These are phyloP conservation scores for Drosophila maculinotata DNA, from an alignment of 2,888 invertebrate genomes.

Conservation along the genomic window DNA sequence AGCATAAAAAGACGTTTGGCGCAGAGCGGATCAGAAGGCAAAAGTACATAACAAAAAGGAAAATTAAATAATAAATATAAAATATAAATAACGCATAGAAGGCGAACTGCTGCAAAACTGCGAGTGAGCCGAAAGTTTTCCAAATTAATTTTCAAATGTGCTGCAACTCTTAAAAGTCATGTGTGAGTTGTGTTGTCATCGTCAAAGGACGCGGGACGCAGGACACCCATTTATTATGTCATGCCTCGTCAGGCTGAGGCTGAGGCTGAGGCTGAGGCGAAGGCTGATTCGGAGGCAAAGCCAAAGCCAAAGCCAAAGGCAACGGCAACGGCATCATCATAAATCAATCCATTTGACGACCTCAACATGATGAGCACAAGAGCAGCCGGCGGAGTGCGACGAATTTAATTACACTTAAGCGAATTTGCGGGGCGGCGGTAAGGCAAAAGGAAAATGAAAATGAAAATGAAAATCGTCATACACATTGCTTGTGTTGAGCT, in stretches of 20 bases:
- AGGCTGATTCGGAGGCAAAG: neutral
- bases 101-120: slow-evolving; percentile 42
- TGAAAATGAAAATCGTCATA: slow-evolving; percentile 23
- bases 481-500: neutral
- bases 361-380: slow-evolving; percentile 35
- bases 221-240: slow-evolving; percentile 70
- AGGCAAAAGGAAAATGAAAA: too few species aligned
- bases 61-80: slow-evolving; percentile 80
- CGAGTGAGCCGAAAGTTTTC: slow-evolving; percentile 52
- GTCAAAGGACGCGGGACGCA: slow-evolving; percentile 33
- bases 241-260: slow-evolving; percentile 56
- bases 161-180: slow-evolving; percentile 44
- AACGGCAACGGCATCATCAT: slow-evolving; percentile 66
- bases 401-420: slow-evolving; percentile 79
- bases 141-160: slow-evolving; percentile 70
- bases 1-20: slow-evolving; percentile 61
- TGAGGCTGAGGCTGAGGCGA: slow-evolving; percentile 1
- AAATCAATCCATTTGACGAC: slow-evolving; percentile 79
- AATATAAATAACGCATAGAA: slow-evolving; percentile 71
- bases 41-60: slow-evolving; percentile 66
- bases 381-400: slow-evolving; percentile 30
- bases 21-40: slow-evolving; percentile 29
- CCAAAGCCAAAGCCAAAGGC: slow-evolving; percentile 19
- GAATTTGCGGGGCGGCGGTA: slow-evolving; percentile 40
- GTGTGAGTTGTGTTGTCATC: slow-evolving; percentile 54